Conservation (phyloP, 2,113 vertebrate species). For the Sorex araneus region DNA sequence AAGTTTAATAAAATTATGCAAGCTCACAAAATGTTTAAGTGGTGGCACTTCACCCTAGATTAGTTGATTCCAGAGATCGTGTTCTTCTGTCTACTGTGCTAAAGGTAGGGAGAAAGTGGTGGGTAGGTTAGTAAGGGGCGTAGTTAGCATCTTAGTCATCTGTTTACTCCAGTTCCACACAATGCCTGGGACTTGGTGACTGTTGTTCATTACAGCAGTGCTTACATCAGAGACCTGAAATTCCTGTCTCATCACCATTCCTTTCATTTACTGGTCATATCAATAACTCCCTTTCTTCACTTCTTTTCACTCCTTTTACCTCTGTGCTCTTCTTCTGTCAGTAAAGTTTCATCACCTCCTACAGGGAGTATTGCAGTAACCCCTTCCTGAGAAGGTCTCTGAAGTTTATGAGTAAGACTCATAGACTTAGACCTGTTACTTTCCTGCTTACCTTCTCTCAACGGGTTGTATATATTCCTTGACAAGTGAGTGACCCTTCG, state of each 20-base stretch:
- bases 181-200: neutral
- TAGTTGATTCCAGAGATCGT: neutral
- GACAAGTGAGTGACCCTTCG: neutral
- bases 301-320: neutral
- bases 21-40: neutral
- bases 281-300: neutral
- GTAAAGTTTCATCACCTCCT: neutral
- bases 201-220: neutral
- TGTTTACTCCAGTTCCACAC: neutral
- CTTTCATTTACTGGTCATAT: neutral
- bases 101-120: neutral
- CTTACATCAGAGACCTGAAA: neutral
- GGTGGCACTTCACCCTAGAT: neutral
- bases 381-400: neutral
- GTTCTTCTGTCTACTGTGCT: neutral
- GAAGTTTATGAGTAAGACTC: too few species aligned
- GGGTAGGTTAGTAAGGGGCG: neutral
- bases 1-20: constrained; percentile 11
- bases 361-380: neutral
- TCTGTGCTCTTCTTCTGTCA: too few species aligned
- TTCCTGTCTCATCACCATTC: neutral
- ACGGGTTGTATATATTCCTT: neutral
- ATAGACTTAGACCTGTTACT: neutral
- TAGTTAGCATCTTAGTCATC: neutral
- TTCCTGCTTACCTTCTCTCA: neutral